Conservation (phyloP, 64 coral and sea anemone species). For the Montipora efflorescens region DNA sequence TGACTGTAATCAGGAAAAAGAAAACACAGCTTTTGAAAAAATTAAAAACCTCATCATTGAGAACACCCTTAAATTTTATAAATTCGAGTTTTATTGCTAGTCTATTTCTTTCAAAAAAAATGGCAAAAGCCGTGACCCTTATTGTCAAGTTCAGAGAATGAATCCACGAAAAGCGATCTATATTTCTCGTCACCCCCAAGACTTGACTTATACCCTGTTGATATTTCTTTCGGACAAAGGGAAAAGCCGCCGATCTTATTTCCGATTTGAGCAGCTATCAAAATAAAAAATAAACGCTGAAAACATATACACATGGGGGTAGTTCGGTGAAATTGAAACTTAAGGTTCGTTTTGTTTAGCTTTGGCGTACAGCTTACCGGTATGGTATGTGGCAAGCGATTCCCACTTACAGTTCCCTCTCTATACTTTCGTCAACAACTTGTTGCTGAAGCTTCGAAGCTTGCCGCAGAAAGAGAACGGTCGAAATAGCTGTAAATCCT, state of each 20-base stretch:
- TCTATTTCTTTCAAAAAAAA: too few species aligned
- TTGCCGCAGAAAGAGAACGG: constrained; percentile 4
- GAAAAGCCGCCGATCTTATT: constrained; percentile 6
- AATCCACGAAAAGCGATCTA: neutral
- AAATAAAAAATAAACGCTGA: constrained; percentile 22
- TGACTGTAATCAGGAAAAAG: neutral
- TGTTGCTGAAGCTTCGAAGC: constrained; percentile 40
- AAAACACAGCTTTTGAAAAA: too few species aligned
- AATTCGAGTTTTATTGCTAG: neutral
- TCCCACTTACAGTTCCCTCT: neutral
- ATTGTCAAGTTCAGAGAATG: too few species aligned
- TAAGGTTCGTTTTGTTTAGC: neutral
- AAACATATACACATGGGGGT: neutral
- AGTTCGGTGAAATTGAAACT: neutral
- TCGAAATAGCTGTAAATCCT: neutral
- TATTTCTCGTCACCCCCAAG: neutral
- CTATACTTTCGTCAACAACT: constrained; percentile 31
- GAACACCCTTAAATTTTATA: neutral
- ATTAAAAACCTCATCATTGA: neutral
- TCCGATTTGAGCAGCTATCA: constrained; percentile 22
- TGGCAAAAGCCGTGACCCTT: too few species aligned
- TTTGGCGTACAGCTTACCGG: neutral
- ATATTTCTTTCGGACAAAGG: neutral
- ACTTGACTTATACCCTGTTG: neutral
- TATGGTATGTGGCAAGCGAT: neutral